Percentiles rank a stretch among this genome's conserved stretches.
Evolutionary conservation across 2,888 invertebrate species (phyloP).

Genomic region (Epinotia bilunana): DNA sequence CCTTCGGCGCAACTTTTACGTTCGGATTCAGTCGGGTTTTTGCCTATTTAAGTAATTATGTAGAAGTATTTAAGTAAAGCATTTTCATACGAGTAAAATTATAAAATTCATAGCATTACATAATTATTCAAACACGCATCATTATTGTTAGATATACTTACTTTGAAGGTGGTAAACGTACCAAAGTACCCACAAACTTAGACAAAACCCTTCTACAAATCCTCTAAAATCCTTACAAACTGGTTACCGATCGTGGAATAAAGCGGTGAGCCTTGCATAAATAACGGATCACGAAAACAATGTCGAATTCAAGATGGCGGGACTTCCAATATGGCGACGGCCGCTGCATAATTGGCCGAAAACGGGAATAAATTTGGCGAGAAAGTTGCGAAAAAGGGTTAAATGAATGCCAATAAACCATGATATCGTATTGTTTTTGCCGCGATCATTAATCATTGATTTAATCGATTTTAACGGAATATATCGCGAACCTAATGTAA

Average conservation of each 20-base stretch:
- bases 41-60: background rate
- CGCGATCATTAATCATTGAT: background rate
- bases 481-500: background rate
- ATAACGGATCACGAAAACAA: slow-evolving; percentile 81
- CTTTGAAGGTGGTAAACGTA: background rate
- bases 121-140: background rate
- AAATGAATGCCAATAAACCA: background rate
- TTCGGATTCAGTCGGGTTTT: background rate
- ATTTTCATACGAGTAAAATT: background rate
- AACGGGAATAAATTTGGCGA: slow-evolving; percentile 19
- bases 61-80: background rate
- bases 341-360: slow-evolving; percentile 39
- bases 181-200: background rate
- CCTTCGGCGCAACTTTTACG: background rate
- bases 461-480: background rate
- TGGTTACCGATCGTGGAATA: slow-evolving; percentile 56
- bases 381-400: slow-evolving; percentile 10
- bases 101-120: background rate
- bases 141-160: background rate
- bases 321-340: slow-evolving; percentile 62
- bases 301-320: slow-evolving; percentile 66
- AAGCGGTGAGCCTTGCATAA: slow-evolving; percentile 73
- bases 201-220: slow-evolving; percentile 48
- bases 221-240: slow-evolving; percentile 61
- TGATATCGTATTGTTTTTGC: background rate